Evolutionary conservation across 35 echinoderm and acorn worm species (phyloP).

Genomic region (Anneissia japonica): DNA sequence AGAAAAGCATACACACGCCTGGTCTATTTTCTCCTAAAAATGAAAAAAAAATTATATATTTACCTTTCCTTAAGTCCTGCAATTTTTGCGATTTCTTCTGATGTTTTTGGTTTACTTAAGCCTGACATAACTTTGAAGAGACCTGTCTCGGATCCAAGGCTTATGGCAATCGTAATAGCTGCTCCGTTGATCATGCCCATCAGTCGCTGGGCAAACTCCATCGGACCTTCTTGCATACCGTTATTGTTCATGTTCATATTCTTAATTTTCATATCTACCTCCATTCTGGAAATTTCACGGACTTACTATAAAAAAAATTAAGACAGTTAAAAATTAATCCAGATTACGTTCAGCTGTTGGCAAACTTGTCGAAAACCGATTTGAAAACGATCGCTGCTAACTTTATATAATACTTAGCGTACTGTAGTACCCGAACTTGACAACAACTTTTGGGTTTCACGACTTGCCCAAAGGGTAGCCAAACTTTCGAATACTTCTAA

Average conservation of each 20-base stretch:
- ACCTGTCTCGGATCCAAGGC: not conserved
- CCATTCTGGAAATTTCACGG: not conserved
- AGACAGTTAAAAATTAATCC: not conserved
- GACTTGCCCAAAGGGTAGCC: not conserved
- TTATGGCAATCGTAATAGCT: not conserved
- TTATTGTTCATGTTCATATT: not conserved
- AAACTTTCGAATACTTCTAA: not conserved
- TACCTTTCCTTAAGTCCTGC: constrained; percentile 15
- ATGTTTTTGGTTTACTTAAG: not conserved
- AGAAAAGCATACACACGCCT: no score
- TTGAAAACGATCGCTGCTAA: not conserved
- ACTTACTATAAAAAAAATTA: not conserved
- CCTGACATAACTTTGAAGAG: constrained; percentile 10
- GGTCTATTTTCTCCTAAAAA: no score
- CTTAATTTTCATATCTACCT: not conserved
- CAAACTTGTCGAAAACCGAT: not conserved
- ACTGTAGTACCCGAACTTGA: not conserved
- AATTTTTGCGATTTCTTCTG: constrained; percentile 13
- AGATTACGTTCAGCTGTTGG: not conserved
- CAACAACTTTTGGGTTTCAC: not conserved
- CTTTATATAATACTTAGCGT: not conserved
- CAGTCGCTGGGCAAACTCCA: not conserved
- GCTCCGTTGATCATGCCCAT: not conserved
- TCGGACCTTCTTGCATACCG: not conserved
- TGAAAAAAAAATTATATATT: not conserved